Base-by-base conservation (phyloP, 2,888 invertebrate species). In the Polydrusus tereticollis region DNA sequence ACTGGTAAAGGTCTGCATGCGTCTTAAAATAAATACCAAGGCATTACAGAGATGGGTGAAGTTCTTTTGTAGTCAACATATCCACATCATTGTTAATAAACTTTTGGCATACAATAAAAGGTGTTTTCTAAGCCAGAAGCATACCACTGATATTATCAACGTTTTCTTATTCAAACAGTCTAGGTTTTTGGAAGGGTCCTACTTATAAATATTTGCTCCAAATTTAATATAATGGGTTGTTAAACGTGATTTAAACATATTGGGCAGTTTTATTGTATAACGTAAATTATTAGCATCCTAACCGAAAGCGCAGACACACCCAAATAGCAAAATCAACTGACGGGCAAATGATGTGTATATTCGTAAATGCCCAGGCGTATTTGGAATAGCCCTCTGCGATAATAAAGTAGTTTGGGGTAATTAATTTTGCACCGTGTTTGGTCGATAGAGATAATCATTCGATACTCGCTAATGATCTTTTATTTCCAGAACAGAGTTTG, bases 331-430 rank as follows among this genome's bases (percentile, higher is more conserved):
- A 75, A 76, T 77, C 77, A 74, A 75, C 76, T 75, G 76, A 63
- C 58, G 69, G 68, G 76, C 75, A 70, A 75, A 69, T 73, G 70
- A 76, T 67, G 71, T 74, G 52, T 71, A 73, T 76, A 78, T 78
- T 78, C 78, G 78, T 78, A 69, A 72, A 52, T 64, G 67, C 68
- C 43, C 70, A 72, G 72, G 65, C 74, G 66, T 73, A 64, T 47
- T 47, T 72, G 71, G 64, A 65, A 74, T 74, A 21, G 73, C 71
- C 67, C 72, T 74, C 63, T 59, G 52, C 69, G 57, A 38, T 21
- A 36, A 58, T 58, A 36, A 58, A 58, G 38, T 41, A 8, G 38
- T 59, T 59, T 60, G 60, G n/a, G 23, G 60, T 60, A 43, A 60
- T 59, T 59, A 60, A 60, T 60, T 60, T 43, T 45, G n/a, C 8